These are phyloP conservation scores for Bovichtus diacanthus DNA, from an alignment of 2,797 vertebrate genomes.

Conservation along the genomic window DNA sequence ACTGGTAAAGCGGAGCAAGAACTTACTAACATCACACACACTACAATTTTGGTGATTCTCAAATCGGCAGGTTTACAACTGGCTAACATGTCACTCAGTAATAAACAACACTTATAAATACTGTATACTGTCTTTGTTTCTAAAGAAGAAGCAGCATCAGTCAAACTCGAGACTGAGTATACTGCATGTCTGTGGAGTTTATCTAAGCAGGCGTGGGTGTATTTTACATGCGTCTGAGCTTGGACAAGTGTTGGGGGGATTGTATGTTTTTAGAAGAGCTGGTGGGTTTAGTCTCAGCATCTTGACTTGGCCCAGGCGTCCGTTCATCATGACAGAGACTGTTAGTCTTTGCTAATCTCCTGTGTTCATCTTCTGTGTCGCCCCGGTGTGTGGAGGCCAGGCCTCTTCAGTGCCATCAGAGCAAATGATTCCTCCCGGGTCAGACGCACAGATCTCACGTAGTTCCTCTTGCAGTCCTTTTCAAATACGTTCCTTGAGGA, in stretches of 20 bases:
- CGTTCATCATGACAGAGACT: conserved; percentile 82
- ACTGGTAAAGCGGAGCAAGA: not conserved
- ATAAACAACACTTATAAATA: conserved; percentile 47
- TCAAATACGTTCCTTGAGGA: conserved; percentile 42
- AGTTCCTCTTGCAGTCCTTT: conserved; percentile 41
- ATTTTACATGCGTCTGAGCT: conserved; percentile 54
- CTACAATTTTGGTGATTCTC: conserved; percentile 15
- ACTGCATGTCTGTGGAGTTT: conserved; percentile 60
- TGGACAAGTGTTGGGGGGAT: conserved; percentile 63
- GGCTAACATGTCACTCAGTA: conserved; percentile 23
- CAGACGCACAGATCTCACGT: conserved; percentile 71
- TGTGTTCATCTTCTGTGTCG: conserved; percentile 75
- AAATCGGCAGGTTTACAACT: conserved; percentile 26
- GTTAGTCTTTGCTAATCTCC: conserved; percentile 83
- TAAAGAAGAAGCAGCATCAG: conserved; percentile 47
- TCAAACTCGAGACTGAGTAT: conserved; percentile 57
- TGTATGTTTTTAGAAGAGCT: conserved; percentile 82
- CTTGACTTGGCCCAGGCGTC: conserved; percentile 70
- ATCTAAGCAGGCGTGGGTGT: conserved; percentile 61
- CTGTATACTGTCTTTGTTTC: conserved; percentile 40
- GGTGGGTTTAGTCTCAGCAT: conserved; percentile 78
- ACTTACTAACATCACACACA: not conserved
- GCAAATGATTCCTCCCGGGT: conserved; percentile 76
- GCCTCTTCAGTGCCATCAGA: conserved; percentile 62
- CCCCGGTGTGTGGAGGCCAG: conserved; percentile 50